A percentile compares a stretch with the other conserved stretches of the same genome.
Conservation (phyloP, 2,113 vertebrate genomes). For the Platycercus adscitus region DNA sequence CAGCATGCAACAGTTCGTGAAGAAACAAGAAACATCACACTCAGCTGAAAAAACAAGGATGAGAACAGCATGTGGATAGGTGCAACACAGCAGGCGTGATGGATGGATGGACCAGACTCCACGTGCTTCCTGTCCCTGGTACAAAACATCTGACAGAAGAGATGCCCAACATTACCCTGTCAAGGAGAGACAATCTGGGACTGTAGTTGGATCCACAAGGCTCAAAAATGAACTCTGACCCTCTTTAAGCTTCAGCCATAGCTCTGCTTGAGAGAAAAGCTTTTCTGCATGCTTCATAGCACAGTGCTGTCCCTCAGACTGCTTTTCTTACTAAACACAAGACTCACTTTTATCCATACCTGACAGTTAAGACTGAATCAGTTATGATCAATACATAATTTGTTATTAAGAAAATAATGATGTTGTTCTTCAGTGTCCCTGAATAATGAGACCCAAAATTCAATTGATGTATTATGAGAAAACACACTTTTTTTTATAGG, state of each 20-base stretch:
- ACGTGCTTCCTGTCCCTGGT: not conserved
- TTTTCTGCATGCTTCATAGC: not conserved
- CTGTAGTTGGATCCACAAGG: not conserved
- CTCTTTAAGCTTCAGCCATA: not conserved
- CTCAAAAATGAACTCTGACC: not conserved
- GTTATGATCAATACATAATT: not conserved
- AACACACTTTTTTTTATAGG: not conserved
- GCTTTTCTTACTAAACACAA: not conserved
- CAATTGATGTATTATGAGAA: not conserved
- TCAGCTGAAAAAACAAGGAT: rapidly evolving
- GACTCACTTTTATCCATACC: not conserved
- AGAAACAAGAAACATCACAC: not conserved
- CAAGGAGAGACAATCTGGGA: not conserved
- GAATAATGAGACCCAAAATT: not conserved
- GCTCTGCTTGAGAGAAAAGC: not conserved
- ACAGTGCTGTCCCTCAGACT: not conserved
- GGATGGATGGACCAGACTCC: too few species aligned
- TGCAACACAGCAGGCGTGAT: not conserved
- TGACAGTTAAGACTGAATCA: not conserved
- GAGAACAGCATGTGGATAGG: rapidly evolving
- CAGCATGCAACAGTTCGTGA: not conserved
- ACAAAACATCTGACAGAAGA: not conserved
- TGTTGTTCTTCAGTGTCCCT: not conserved
- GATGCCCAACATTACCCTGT: not conserved
- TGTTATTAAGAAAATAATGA: not conserved